Base-by-base conservation (phyloP, 2,888 invertebrate genomes). In the Meteorus cinctellus region DNA sequence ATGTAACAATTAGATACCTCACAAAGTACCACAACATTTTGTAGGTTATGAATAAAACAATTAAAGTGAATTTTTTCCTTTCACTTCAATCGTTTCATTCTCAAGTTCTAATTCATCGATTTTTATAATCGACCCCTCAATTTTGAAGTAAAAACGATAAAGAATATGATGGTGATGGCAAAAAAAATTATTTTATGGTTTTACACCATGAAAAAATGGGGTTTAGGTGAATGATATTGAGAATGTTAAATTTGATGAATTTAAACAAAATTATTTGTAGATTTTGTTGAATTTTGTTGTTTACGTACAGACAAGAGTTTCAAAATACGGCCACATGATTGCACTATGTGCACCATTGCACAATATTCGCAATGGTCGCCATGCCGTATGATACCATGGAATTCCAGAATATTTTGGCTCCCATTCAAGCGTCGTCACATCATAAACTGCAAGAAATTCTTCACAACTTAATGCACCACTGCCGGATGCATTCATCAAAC, bases 341-440 rank as follows among this genome's bases (percentile, higher is more conserved):
- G 94, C 90, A 16, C 90, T 90, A 68, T 93, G 91, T 5, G 94
- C 92, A 6, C 91, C 91, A 75, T 93, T 90, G 72, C 93, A 94
- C 0, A 94, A 83, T 2, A 92, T 92, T 86, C 94, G 92, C 55
- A 94, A 87, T 1, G 93, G 92, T 77, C 90, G 90, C 90, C 92
- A 91, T 14, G 92, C 91, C 14, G 91, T 90, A n/a, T 92, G 91
- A 88, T 94, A 95, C 95, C 95, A 96, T 0, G 95, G 94, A 81
- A 94, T 93, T 67, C 92, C 91, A 0, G 93, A 92, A 78, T 93
- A 92, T 86, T 94, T 94, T 59, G 93, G 91, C 81, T 93, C 93
- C 96, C 96, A 97, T 78, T 93, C 92, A 70, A 96, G 90, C 78
- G 93, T 93, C 70, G 93, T 92, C 72, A 94, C 93, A 80, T 96